A percentile compares a stretch with the other conserved stretches of the same genome.
Conservation (phyloP, 2,113 vertebrate species). For the Arenaria interpres region DNA sequence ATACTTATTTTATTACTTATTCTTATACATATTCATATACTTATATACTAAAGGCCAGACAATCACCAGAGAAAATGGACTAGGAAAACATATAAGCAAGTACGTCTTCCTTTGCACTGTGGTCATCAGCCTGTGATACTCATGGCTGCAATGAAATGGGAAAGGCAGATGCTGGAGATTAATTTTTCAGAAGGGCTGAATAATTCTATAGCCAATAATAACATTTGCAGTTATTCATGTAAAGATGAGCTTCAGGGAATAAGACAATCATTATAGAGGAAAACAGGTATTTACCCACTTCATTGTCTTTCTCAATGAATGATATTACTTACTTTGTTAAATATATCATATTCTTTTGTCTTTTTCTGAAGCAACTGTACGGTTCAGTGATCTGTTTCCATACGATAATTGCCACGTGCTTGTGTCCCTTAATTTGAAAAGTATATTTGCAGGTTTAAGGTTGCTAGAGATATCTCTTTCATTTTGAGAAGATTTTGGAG, state of each 20-base stretch:
- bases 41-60: background rate
- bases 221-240: background rate
- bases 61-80: background rate
- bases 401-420: background rate
- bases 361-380: background rate
- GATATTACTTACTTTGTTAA: background rate
- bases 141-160: background rate
- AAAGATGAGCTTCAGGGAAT: conserved; percentile 12
- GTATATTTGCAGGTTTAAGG: background rate
- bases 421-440: background rate
- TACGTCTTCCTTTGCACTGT: background rate
- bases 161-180: background rate
- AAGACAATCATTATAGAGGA: background rate
- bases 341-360: background rate
- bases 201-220: background rate
- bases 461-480: background rate
- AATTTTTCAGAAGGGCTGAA: background rate
- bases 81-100: background rate
- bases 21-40: background rate
- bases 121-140: background rate
- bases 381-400: background rate
- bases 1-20: background rate
- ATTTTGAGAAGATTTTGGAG: background rate
- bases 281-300: background rate
- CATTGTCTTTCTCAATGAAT: background rate